Base-by-base conservation (phyloP, 2,113 vertebrate species). In the Hyperoodon ampullatus region DNA sequence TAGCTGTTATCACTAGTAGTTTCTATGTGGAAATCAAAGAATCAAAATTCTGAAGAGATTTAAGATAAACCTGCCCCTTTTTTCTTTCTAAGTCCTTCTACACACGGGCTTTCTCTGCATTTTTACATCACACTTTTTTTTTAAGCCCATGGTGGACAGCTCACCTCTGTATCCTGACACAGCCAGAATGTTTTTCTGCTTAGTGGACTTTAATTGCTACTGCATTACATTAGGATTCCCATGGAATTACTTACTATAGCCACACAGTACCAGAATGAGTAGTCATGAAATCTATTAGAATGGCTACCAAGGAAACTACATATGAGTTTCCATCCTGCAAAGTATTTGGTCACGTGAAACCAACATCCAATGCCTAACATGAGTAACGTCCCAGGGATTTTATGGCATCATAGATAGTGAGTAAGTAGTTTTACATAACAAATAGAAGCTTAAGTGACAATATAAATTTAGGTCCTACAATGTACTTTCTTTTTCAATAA, bases 191-290 rank as follows among this genome's bases (percentile, higher is more conserved):
- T 50, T 92, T 97, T 93, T 89, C 83, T 74, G 66, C 33, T 95
- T 97, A 96, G 42, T 83, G n/a, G 87, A 92, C 85, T 97, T 96
- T 61, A 93, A 80, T 93, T 90, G 92, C 85, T 96, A 55, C 47
- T 96, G 95, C 96, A 97, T 95, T 96, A 77, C 60, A 95, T 77
- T 93, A 96, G 80, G 63, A 97, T 94, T 87, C 78, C 97, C 87
- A 82, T 88, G 83, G 88, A 96, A 97, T 82, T 74, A 58, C 42
- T 95, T 95, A 92, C 83, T 96, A 90, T 10, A 65, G 70, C 70
- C 24, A 19, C 61, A 72, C 28, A 91, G 75, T 90, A 68, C 82
- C 84, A 84, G 44, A 88, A 81, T 47, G 72, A 84, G 88, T 98
- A 83, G 96, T 84, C 83, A 35, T 92, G 94, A 85, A 65, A 80